A percentile compares a stretch with the other conserved stretches of the same genome.
These are phyloP conservation scores for Heteractis magnifica DNA, from an alignment of 92 coral and sea anemone species.

Conservation along the genomic window DNA sequence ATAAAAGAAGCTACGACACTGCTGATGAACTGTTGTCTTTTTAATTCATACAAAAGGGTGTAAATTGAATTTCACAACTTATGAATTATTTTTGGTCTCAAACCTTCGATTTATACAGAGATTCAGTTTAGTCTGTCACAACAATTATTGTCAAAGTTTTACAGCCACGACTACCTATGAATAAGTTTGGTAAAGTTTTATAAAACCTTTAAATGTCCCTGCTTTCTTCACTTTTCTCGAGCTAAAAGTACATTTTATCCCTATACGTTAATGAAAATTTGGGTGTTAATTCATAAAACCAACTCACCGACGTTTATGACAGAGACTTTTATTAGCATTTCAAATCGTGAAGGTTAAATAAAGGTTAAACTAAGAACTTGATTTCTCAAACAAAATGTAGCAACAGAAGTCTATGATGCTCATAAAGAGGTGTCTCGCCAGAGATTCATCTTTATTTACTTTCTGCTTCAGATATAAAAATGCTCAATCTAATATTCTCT, in stretches of 20 bases:
- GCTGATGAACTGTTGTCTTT: not conserved
- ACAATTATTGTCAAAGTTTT: too few species aligned
- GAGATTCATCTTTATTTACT: not conserved
- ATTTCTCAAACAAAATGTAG: not conserved
- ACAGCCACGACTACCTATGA: too few species aligned
- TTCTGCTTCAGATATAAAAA: not conserved
- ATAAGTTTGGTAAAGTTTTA: too few species aligned
- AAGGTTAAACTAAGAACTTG: constrained; percentile 1
- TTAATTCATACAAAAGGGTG: too few species aligned
- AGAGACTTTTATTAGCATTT: not conserved
- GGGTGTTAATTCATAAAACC: not conserved
- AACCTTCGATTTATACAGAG: too few species aligned
- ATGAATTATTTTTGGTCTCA: too few species aligned
- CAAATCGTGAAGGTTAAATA: constrained; percentile 1
- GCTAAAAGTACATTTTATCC: too few species aligned
- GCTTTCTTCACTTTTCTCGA: too few species aligned
- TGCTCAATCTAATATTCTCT: not conserved
- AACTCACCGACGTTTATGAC: not conserved
- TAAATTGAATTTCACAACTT: too few species aligned
- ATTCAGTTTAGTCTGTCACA: too few species aligned
- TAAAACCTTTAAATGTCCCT: too few species aligned
- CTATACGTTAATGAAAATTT: too few species aligned
- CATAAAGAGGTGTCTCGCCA: not conserved
- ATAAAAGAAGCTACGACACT: not conserved
- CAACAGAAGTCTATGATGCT: not conserved